Conservation (phyloP, 53 echinoderm and acorn worm genomes). For the Apostichopus leukothele region DNA sequence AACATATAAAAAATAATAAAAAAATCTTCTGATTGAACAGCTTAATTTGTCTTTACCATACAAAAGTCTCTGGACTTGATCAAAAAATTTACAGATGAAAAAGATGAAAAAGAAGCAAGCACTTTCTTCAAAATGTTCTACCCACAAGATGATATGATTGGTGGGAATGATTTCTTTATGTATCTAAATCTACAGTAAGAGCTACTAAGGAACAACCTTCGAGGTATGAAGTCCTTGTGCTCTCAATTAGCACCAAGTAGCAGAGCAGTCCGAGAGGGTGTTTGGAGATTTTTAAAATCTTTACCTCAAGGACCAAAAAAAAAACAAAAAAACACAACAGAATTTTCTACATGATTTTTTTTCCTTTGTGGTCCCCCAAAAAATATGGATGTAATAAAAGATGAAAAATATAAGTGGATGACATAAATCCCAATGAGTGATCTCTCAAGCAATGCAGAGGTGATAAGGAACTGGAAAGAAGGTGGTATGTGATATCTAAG, state of each 20-base stretch:
- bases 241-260: constrained; percentile 42
- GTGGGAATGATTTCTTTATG: constrained; percentile 23
- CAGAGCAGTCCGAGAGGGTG: constrained; percentile 31
- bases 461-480: constrained; percentile 23
- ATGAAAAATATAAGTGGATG: constrained; percentile 26
- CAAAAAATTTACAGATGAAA: constrained; percentile 38
- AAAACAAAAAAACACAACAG: neutral
- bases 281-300: constrained; percentile 33
- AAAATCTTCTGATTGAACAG: constrained; percentile 33
- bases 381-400: neutral
- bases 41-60: constrained; percentile 46
- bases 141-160: constrained; percentile 13
- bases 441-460: constrained; percentile 29
- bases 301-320: constrained; percentile 2
- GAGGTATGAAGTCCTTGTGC: constrained; percentile 1
- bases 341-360: constrained; percentile 33
- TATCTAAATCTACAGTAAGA: constrained; percentile 42
- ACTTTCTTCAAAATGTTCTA: constrained; percentile 8
- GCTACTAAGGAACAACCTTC: constrained; percentile 12
- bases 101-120: constrained; percentile 18
- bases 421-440: constrained; percentile 34
- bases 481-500: neutral
- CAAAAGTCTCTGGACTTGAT: constrained; percentile 31
- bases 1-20: constrained; percentile 1
- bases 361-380: neutral